These are phyloP conservation scores for Stomatorhinus walkeri DNA, from an alignment of 2,797 vertebrate species.

Conservation along the genomic window DNA sequence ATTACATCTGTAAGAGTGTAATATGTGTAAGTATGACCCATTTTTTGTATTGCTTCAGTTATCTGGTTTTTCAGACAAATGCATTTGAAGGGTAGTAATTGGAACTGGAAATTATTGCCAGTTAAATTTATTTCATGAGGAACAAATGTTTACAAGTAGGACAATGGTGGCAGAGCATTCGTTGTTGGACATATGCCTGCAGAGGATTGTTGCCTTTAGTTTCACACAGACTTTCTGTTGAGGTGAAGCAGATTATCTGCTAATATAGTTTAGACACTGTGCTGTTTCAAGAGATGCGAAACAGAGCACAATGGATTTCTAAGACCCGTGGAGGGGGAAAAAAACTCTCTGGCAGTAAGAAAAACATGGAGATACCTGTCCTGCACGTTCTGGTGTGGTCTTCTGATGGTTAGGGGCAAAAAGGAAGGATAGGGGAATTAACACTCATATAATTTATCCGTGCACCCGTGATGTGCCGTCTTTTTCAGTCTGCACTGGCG, in stretches of 20 bases:
- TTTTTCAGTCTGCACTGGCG: slow-evolving; percentile 31
- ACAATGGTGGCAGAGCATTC: slow-evolving; percentile 34
- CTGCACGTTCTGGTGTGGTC: slow-evolving; percentile 46
- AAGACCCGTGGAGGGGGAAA: slow-evolving; percentile 42
- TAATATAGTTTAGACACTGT: slow-evolving; percentile 71
- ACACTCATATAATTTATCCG: slow-evolving; percentile 41
- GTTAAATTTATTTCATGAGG: slow-evolving; percentile 32
- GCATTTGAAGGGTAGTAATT: slow-evolving; percentile 31
- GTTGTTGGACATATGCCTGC: slow-evolving; percentile 50
- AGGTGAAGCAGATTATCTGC: slow-evolving; percentile 73
- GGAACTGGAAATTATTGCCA: slow-evolving; percentile 29
- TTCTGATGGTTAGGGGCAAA: slow-evolving; percentile 24
- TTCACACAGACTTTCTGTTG: slow-evolving; percentile 71
- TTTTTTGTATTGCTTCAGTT: background rate
- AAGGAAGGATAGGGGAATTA: slow-evolving; percentile 29
- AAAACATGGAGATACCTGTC: slow-evolving; percentile 52
- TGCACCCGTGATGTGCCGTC: slow-evolving; percentile 42
- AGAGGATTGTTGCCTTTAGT: slow-evolving; percentile 52
- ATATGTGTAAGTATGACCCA: slow-evolving; percentile 27
- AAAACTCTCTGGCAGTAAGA: slow-evolving; percentile 40
- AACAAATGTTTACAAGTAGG: slow-evolving; percentile 41
- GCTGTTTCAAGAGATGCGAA: slow-evolving; percentile 54
- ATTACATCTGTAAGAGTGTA: slow-evolving; percentile 29
- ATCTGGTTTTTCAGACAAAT: background rate
- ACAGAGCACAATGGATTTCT: slow-evolving; percentile 52